Percentiles rank a stretch among this genome's conserved stretches.
Conservation (phyloP, 1,140 invertebrate species). For the Bombus vancouverensis region DNA sequence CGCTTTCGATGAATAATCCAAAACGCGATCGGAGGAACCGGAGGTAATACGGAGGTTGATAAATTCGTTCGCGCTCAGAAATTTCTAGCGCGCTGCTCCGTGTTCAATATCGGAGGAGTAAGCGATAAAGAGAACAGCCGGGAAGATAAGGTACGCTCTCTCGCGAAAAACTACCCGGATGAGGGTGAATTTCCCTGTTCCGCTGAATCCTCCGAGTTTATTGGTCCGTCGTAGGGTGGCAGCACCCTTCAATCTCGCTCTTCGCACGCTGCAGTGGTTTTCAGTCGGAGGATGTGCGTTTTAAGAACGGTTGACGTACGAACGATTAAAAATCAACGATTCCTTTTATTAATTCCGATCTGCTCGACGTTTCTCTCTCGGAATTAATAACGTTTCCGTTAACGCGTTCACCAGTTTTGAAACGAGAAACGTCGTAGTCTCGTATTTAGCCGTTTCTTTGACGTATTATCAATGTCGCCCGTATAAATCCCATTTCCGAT, state of each 20-base stretch:
- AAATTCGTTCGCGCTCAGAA: constrained; percentile 16
- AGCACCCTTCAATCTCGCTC: constrained; percentile 72
- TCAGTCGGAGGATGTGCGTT: constrained; percentile 1
- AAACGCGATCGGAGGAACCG: background rate
- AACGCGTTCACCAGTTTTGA: background rate
- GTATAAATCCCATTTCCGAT: constrained; percentile 4
- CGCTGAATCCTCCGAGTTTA: constrained; percentile 66
- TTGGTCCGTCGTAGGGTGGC: constrained; percentile 73
- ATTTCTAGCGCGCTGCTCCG: background rate
- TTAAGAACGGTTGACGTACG: background rate
- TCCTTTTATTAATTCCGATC: background rate
- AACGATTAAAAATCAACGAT: background rate
- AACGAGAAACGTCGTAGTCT: background rate
- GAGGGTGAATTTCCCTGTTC: constrained; percentile 51
- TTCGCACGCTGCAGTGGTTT: constrained; percentile 29
- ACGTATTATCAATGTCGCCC: background rate
- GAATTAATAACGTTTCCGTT: background rate
- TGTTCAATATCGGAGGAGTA: constrained; percentile 43
- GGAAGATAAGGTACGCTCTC: constrained; percentile 49
- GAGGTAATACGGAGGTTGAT: constrained; percentile 23
- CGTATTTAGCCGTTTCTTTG: background rate
- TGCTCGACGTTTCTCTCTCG: background rate
- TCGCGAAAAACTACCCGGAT: constrained; percentile 52
- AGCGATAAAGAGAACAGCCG: constrained; percentile 50
- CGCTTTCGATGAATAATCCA: background rate